Evolutionary conservation across 1,140 invertebrate species (phyloP).

Genomic region (Drosophila biarmipes): DNA sequence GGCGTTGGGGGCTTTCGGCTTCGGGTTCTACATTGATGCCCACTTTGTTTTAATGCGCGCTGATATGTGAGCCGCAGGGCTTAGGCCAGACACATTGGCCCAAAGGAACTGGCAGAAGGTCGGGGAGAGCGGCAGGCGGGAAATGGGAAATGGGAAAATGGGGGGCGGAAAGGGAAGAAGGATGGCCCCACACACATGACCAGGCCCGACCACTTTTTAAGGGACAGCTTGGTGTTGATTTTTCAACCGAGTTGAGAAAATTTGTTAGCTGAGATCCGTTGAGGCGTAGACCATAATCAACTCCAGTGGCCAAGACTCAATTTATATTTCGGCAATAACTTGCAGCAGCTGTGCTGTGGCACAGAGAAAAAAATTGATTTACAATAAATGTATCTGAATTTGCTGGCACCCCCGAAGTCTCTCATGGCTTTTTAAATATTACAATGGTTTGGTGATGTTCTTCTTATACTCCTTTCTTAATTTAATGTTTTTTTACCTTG

Average conservation of each 20-base stretch:
- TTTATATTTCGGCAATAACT: slow-evolving; percentile 74
- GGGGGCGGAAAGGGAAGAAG: slow-evolving; percentile 2
- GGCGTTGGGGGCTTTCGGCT: slow-evolving; percentile 13
- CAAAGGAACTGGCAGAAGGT: slow-evolving; percentile 28
- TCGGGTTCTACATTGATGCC: slow-evolving; percentile 74
- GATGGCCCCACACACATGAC: slow-evolving; percentile 12
- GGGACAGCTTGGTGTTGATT: slow-evolving; percentile 66
- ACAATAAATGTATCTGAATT: not conserved
- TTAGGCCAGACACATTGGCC: slow-evolving; percentile 59
- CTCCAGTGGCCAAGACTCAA: slow-evolving; percentile 80
- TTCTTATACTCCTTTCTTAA: not conserved
- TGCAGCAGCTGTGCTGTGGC: slow-evolving; percentile 55
- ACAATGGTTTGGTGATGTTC: too few species aligned
- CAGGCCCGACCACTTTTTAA: slow-evolving; percentile 2
- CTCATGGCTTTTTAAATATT: too few species aligned
- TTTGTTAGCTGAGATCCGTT: slow-evolving; percentile 78
- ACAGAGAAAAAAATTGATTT: not conserved
- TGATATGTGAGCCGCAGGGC: slow-evolving; percentile 80
- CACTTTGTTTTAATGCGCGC: slow-evolving; percentile 81
- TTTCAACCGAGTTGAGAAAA: slow-evolving; percentile 80
- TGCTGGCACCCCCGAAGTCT: too few species aligned
- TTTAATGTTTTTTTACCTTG: too few species aligned
- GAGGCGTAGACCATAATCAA: slow-evolving; percentile 80
- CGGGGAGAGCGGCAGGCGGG: too few species aligned
- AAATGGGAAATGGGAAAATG: not conserved